Conservation (phyloP, 2,888 invertebrate species). For the Oxyteleia sp. region DNA sequence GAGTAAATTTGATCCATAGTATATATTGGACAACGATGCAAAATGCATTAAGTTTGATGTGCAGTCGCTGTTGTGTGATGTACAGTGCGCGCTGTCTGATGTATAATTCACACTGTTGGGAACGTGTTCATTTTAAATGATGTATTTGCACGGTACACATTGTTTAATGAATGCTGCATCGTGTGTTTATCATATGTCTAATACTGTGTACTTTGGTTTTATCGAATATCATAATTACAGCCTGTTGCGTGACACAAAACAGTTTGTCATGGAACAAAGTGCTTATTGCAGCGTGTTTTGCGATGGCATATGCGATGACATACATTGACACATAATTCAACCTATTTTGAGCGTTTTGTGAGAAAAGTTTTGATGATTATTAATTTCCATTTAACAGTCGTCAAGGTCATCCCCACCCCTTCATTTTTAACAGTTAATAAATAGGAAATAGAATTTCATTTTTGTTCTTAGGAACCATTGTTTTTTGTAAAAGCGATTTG, state of each 20-base stretch:
- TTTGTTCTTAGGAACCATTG: too few species aligned
- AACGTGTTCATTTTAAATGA: conserved; percentile 48
- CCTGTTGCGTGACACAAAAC: conserved; percentile 58
- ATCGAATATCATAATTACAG: conserved; percentile 66
- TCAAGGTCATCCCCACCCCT: too few species aligned
- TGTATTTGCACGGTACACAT: conserved; percentile 50
- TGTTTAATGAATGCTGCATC: conserved; percentile 46
- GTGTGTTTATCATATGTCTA: conserved; percentile 52
- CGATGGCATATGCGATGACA: conserved; percentile 27
- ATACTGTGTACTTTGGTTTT: conserved; percentile 49
- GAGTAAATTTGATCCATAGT: too few species aligned
- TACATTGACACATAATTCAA: conserved; percentile 18
- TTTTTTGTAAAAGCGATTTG: too few species aligned
- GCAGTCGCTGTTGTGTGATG: conserved; percentile 28
- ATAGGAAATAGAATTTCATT: too few species aligned
- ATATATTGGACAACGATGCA: conserved; percentile 14
- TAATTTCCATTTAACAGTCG: background rate
- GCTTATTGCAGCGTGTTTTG: conserved; percentile 12
- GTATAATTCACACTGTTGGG: conserved; percentile 36
- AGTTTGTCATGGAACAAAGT: conserved; percentile 37
- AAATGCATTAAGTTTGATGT: conserved; percentile 46
- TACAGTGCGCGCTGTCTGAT: conserved; percentile 22
- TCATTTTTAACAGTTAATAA: background rate
- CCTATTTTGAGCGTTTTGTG: background rate
- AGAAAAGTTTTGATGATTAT: background rate